These are phyloP conservation scores for Brienomyrus brachyistius DNA, from an alignment of 2,113 vertebrate genomes.

Conservation along the genomic window DNA sequence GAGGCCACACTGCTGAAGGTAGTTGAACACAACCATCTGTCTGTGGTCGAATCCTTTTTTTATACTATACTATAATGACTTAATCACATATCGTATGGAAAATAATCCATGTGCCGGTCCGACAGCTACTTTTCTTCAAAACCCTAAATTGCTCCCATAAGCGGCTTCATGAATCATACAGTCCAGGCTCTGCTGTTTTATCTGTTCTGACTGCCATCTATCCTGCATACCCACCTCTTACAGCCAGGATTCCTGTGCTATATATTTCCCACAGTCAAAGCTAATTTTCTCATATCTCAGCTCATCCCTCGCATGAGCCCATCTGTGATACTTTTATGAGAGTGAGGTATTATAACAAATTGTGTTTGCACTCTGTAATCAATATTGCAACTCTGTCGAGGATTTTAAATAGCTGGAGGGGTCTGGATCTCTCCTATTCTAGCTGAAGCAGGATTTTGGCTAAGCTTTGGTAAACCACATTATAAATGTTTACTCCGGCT, in stretches of 20 bases:
- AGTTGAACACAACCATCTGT: slow-evolving; percentile 55
- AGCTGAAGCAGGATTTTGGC: slow-evolving; percentile 3
- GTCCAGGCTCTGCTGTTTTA: slow-evolving; percentile 32
- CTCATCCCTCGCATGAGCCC: neutral
- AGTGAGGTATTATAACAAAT: neutral
- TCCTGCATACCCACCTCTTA: slow-evolving; percentile 24
- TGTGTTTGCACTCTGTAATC: slow-evolving; percentile 14
- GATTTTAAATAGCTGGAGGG: neutral
- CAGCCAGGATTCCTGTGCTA: slow-evolving; percentile 24
- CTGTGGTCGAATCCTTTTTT: slow-evolving; percentile 53
- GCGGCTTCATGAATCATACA: slow-evolving; percentile 31
- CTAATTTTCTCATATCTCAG: slow-evolving; percentile 11
- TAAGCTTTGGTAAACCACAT: slow-evolving; percentile 10
- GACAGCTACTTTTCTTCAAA: slow-evolving; percentile 57
- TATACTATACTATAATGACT: slow-evolving; percentile 53
- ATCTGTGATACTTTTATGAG: neutral
- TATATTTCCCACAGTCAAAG: slow-evolving; percentile 10
- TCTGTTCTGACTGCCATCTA: slow-evolving; percentile 43
- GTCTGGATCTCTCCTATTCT: neutral
- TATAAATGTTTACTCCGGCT: slow-evolving; percentile 9
- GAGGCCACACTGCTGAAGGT: neutral
- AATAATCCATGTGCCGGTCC: slow-evolving; percentile 61
- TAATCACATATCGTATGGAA: slow-evolving; percentile 58
- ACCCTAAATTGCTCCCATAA: slow-evolving; percentile 64
- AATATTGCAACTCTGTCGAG: neutral